phyloP scores from a whole-genome alignment of 2,113 vertebrate genomes.

The Thermophis baileyi region DNA sequence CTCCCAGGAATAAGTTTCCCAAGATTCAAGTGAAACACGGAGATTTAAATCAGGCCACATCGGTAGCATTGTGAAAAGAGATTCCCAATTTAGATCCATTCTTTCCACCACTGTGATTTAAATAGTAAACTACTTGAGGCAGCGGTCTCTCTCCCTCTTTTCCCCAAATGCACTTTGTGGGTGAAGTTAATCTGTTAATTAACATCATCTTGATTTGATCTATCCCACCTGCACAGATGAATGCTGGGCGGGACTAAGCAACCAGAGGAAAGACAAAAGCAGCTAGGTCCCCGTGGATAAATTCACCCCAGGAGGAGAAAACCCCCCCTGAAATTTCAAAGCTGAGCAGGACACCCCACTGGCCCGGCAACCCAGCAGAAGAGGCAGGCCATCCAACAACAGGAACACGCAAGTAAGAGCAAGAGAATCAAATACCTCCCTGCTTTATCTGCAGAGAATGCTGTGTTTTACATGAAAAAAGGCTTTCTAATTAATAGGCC shows the following conservation, averaged over 20 bases:
- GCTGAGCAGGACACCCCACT: not conserved
- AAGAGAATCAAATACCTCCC: conserved; percentile 48
- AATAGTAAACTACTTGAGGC: not conserved
- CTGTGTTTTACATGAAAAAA: conserved; percentile 69
- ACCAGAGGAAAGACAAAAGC: not conserved
- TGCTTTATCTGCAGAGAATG: conserved; percentile 58
- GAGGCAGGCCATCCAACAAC: conserved; percentile 41
- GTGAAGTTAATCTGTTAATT: not conserved
- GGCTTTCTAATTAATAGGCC: conserved; percentile 67
- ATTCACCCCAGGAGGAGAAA: not conserved
- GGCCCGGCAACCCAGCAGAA: not conserved
- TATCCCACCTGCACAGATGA: not conserved
- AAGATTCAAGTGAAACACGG: not conserved
- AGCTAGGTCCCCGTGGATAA: not conserved
- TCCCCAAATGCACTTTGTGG: not conserved
- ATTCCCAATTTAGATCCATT: too few relatives aligned
- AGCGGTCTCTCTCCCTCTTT: not conserved
- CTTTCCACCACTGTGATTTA: too few relatives aligned
- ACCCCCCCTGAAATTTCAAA: not conserved
- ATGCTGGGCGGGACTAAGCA: not conserved
- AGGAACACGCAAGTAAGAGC: conserved; percentile 27
- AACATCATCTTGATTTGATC: not conserved
- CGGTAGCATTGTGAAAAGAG: not conserved
- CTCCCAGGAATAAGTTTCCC: not conserved
- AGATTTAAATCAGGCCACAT: too few relatives aligned